Percentiles rank a stretch among this genome's conserved stretches.
phyloP scores from a whole-genome alignment of 2,113 vertebrate genomes.

The Podilymbus podiceps region DNA sequence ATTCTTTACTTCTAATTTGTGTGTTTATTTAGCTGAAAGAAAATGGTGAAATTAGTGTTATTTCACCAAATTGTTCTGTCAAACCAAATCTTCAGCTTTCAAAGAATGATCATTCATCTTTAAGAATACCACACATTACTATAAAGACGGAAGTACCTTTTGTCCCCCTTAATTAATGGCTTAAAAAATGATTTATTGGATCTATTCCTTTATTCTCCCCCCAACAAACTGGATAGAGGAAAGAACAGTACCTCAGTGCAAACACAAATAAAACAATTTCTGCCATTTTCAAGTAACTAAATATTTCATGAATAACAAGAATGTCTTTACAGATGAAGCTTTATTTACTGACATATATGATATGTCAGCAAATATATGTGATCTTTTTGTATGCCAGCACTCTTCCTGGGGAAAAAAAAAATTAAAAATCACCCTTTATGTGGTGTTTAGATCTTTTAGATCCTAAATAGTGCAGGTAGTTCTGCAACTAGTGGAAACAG shows the following conservation, averaged over 20 bases:
- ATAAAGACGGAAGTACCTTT: not conserved
- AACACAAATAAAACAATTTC: not conserved
- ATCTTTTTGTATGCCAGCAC: not conserved
- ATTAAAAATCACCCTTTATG: not conserved
- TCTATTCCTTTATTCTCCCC: not conserved
- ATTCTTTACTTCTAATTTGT: not conserved
- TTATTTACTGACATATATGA: not conserved
- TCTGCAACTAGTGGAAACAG: not conserved
- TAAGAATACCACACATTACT: not conserved
- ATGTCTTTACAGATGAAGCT: not conserved
- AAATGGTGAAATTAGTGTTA: not conserved
- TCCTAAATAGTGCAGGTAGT: accelerated
- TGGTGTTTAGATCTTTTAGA: not conserved
- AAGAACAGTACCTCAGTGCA: not conserved
- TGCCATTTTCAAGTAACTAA: not conserved
- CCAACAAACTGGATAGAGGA: not conserved
- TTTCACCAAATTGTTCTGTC: not conserved
- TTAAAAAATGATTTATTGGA: not conserved
- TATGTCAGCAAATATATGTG: not conserved
- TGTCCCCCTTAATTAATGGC: not conserved
- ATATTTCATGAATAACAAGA: not conserved
- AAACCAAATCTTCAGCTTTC: not conserved
- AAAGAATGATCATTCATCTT: not conserved
- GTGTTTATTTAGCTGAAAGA: not conserved
- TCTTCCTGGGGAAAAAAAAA: not conserved